Base-by-base conservation (phyloP, 2,888 invertebrate species). In the Ophion costatus region DNA sequence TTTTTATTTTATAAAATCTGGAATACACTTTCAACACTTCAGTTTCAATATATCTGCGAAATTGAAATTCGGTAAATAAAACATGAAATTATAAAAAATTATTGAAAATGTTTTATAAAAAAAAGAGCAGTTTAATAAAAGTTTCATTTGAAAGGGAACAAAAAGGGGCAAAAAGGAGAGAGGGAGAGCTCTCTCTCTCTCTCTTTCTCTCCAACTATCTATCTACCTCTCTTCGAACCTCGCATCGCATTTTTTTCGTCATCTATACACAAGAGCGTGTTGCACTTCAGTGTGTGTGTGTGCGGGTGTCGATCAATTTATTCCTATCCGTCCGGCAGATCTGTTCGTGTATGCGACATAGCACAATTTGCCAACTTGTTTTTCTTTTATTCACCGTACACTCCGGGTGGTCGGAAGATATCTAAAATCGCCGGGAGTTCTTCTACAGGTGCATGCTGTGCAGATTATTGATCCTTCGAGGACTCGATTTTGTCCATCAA, bases 261-360 rank as follows among this genome's bases (percentile, higher is more conserved):
- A 33, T 17, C 7, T 14, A 73, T 61, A 42, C 17, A 20, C 14
- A 20, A 14, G 10, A 20, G 7, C 24, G n/a, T n/a, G 70, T 51
- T 22, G 57, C 64, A 7, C 7, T 14, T 24, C 14, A 2, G 20
- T 42, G 38, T 75, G 38, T 75, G 17, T 63, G 14, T 57, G 61
- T 74, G 66, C 51, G 64, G 42, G 63, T 77, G 78, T 85, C 88
- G 85, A 87, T 88, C 87, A 87, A 87, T 87, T 87, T 75, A 79
- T 79, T 71, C 82, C 75, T 87, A 87, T 88, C 88, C 82, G 61
- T 57, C 67, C 57, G 75, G 80, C 83, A 73, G 86, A 87, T 87
- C 86, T 70, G 69, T 71, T 82, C 84, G 83, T 71, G 57, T 79
- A 38, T 83, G 84, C 82, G 77, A 80, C 76, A 79, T 75, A 79